phyloP scores from a whole-genome alignment of 30 jellyfish, hydroid and myxozoan genomes.

The Cassiopea xamachana region DNA sequence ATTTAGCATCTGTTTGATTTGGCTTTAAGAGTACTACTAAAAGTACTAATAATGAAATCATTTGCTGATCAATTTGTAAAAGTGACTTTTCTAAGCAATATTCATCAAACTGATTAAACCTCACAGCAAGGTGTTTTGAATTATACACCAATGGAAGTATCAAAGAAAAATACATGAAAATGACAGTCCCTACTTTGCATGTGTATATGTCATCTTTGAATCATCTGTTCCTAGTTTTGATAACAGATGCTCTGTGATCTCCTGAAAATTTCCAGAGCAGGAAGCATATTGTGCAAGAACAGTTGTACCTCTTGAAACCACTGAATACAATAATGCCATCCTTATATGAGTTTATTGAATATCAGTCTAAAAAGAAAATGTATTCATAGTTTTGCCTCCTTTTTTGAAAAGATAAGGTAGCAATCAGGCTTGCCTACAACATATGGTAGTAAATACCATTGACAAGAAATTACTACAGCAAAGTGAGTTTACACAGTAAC shows the following conservation, averaged over 20 bases:
- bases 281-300: constrained; percentile 93
- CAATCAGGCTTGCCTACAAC: too few species aligned
- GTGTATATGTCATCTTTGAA: constrained; percentile 93
- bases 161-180: neutral
- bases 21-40: too few species aligned
- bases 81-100: too few species aligned
- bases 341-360: neutral
- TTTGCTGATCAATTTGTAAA: too few species aligned
- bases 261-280: constrained; percentile 92
- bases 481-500: too few species aligned
- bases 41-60: too few species aligned
- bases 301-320: constrained; percentile 82
- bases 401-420: too few species aligned
- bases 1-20: too few species aligned
- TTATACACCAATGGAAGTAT: neutral
- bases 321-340: constrained; percentile 78
- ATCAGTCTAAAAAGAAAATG: neutral
- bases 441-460: too few species aligned
- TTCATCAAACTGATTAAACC: too few species aligned
- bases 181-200: constrained; percentile 61
- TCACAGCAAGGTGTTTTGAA: neutral
- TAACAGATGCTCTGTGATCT: constrained; percentile 85
- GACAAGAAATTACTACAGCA: too few species aligned
- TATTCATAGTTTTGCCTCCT: too few species aligned
- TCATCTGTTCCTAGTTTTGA: constrained; percentile 75